Evolutionary conservation across 37 sponge, comb jelly and placozoan genomes (phyloP).

Genomic region (Chondrilla cf. caribensis): DNA sequence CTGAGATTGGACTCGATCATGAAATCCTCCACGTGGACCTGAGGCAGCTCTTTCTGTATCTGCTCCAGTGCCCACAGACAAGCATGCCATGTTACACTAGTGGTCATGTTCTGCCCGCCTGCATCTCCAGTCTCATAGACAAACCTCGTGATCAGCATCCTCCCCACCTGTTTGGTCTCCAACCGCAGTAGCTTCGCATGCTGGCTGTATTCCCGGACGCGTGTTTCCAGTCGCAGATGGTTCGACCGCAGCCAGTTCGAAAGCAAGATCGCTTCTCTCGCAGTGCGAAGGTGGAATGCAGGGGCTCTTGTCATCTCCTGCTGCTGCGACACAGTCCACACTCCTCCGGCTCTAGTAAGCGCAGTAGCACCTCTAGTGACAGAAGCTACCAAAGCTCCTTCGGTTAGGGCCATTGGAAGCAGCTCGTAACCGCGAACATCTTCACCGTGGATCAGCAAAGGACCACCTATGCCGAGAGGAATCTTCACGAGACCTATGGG

Average conservation of each 20-base stretch:
- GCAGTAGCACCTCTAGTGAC: slow-evolving; percentile 68
- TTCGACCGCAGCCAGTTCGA: slow-evolving; percentile 40
- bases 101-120: slow-evolving; percentile 83
- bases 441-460: slow-evolving; percentile 54
- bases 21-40: slow-evolving; percentile 37
- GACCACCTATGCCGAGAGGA: slow-evolving; percentile 64
- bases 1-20: slow-evolving; percentile 46
- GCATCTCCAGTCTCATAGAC: slow-evolving; percentile 59
- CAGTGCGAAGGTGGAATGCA: slow-evolving; percentile 19
- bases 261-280: slow-evolving; percentile 40
- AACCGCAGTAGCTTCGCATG: slow-evolving; percentile 45
- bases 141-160: slow-evolving; percentile 41
- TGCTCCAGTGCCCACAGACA: slow-evolving; percentile 60
- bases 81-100: slow-evolving; percentile 54
- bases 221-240: slow-evolving; percentile 16
- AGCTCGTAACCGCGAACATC: slow-evolving; percentile 54
- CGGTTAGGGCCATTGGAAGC: slow-evolving; percentile 77
- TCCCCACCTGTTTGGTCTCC: slow-evolving; percentile 28
- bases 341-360: slow-evolving; percentile 63
- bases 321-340: slow-evolving; percentile 9
- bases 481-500: slow-evolving; percentile 67
- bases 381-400: slow-evolving; percentile 77
- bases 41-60: slow-evolving; percentile 36
- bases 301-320: slow-evolving; percentile 54
- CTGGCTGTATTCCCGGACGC: slow-evolving; percentile 56